Percentiles rank a stretch among this genome's conserved stretches.
Evolutionary conservation across 2,113 vertebrate genomes (phyloP).

Genomic region (Neoarius graeffei): DNA sequence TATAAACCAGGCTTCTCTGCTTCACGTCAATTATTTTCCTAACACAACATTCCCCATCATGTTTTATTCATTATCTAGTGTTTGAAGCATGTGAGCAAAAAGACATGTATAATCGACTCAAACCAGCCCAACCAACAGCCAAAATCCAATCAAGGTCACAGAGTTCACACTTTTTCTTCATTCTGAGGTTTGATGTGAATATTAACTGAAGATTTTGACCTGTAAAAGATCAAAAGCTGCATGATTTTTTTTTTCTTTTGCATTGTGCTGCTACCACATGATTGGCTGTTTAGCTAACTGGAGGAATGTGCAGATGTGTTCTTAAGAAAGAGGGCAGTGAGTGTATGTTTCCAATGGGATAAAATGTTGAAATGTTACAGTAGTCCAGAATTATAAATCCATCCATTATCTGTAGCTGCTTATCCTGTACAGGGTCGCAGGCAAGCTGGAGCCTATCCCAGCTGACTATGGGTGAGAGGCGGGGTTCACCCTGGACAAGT

Average conservation of each 20-base stretch:
- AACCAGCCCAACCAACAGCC: not conserved
- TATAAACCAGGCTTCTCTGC: not conserved
- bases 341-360: not conserved
- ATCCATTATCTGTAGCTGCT: too few relatives aligned
- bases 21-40: not conserved
- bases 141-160: not conserved
- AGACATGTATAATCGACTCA: not conserved
- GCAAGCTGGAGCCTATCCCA: too few relatives aligned
- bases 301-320: not conserved
- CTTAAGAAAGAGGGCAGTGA: not conserved
- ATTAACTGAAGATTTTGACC: not conserved
- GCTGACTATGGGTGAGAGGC: too few relatives aligned
- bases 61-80: not conserved
- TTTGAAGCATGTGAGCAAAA: not conserved
- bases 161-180: not conserved
- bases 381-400: not conserved
- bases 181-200: not conserved
- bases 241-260: not conserved
- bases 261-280: not conserved
- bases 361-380: not conserved
- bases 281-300: not conserved
- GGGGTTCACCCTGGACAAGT: too few relatives aligned
- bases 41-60: not conserved
- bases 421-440: too few relatives aligned
- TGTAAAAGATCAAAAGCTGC: not conserved